Conservation (phyloP, 64 coral and sea anemone genomes). For the Porites lutea region DNA sequence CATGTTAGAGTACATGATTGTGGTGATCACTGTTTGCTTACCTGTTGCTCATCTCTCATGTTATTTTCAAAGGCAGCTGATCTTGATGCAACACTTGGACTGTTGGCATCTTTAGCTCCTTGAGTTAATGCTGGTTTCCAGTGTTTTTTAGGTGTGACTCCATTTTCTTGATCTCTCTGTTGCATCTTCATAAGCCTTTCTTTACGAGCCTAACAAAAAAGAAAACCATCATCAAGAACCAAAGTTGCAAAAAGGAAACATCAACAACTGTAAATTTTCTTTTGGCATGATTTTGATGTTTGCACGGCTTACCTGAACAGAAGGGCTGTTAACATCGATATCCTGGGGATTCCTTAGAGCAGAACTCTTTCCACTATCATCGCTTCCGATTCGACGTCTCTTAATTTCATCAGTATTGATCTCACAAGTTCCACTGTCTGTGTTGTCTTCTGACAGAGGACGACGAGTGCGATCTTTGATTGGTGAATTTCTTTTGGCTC, state of each 20-base stretch:
- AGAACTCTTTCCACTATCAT: conserved; percentile 16
- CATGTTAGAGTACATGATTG: neutral
- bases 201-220: conserved; percentile 69
- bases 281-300: neutral
- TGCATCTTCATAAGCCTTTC: conserved; percentile 85
- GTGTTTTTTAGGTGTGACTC: conserved; percentile 84
- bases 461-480: conserved; percentile 46
- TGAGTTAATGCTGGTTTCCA: conserved; percentile 78
- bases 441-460: conserved; percentile 83
- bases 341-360: neutral
- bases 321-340: conserved; percentile 42
- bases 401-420: conserved; percentile 33
- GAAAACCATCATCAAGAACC: neutral
- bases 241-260: neutral
- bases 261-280: too few relatives aligned
- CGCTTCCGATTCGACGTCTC: conserved; percentile 33
- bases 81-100: conserved; percentile 83
- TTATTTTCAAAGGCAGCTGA: conserved; percentile 83
- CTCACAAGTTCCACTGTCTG: conserved; percentile 34
- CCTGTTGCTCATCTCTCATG: conserved; percentile 24
- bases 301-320: conserved; percentile 32
- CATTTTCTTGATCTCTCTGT: conserved; percentile 84
- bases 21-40: neutral
- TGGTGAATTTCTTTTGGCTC: conserved; percentile 73
- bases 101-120: conserved; percentile 6